These are phyloP conservation scores for Nomada goodeniana DNA, from an alignment of 2,888 invertebrate species.

Conservation along the genomic window DNA sequence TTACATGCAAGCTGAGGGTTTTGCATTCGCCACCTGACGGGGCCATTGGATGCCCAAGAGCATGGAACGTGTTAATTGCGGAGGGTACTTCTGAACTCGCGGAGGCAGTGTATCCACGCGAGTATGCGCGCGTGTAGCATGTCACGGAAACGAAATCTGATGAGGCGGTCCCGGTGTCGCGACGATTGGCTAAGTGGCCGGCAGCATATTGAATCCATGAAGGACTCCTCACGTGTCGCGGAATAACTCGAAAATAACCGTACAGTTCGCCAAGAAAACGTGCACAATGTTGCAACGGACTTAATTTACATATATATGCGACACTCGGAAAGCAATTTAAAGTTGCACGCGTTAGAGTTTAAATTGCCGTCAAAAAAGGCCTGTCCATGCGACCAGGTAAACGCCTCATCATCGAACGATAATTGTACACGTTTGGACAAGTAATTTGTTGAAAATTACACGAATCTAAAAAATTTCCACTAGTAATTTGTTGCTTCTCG, in stretches of 20 bases:
- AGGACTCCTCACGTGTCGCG: slow-evolving; percentile 5
- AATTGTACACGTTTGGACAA: too few species aligned
- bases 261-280: neutral
- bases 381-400: too few species aligned
- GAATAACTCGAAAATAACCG: neutral
- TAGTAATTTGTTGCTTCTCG: too few species aligned
- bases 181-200: slow-evolving; percentile 52
- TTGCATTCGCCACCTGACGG: neutral
- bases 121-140: slow-evolving; percentile 16
- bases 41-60: neutral
- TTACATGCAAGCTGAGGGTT: neutral
- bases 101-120: slow-evolving; percentile 2
- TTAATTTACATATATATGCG: neutral
- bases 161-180: slow-evolving; percentile 33
- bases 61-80: neutral
- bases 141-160: slow-evolving; percentile 36
- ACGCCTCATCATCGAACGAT: too few species aligned
- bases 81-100: slow-evolving; percentile 8
- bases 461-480: too few species aligned
- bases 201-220: slow-evolving; percentile 32
- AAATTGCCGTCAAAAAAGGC: too few species aligned
- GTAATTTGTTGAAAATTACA: too few species aligned
- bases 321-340: neutral
- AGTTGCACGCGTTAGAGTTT: too few species aligned
- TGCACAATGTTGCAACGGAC: too few species aligned